Conservation (phyloP, 2,797 vertebrate species). For the Smutsia temminckii region DNA sequence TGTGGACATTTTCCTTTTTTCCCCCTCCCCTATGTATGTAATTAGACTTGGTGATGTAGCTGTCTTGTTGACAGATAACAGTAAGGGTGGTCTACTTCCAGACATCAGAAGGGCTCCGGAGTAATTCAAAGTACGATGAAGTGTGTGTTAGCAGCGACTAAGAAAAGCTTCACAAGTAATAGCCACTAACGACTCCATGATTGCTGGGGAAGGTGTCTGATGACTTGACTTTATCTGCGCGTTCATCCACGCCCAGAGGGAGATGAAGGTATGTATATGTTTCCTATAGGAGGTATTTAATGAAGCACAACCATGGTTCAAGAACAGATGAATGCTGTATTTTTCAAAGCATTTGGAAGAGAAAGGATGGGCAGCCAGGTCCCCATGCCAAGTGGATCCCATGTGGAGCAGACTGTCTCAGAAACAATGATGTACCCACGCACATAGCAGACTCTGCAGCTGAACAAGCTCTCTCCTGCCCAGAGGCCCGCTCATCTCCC, state of each 20-base stretch:
- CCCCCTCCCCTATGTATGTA: slow-evolving; percentile 67
- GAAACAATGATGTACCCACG: neutral
- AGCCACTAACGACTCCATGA: slow-evolving; percentile 71
- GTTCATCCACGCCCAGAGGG: neutral
- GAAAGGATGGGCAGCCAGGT: neutral
- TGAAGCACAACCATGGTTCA: neutral
- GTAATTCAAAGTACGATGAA: slow-evolving; percentile 80
- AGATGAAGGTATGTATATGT: neutral
- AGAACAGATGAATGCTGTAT: neutral
- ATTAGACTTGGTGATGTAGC: slow-evolving; percentile 89
- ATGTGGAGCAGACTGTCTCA: neutral
- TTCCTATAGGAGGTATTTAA: neutral
- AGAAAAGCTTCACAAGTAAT: slow-evolving; percentile 77
- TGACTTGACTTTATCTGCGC: slow-evolving; percentile 50
- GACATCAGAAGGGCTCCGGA: slow-evolving; percentile 82
- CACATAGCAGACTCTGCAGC: neutral
- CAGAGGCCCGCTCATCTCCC: neutral
- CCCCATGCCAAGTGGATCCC: neutral
- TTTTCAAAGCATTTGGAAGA: neutral
- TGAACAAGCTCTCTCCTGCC: neutral
- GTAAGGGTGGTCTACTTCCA: slow-evolving; percentile 82
- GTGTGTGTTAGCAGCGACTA: slow-evolving; percentile 82
- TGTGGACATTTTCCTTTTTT: slow-evolving; percentile 80
- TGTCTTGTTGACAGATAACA: slow-evolving; percentile 89
- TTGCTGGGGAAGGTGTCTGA: slow-evolving; percentile 53